phyloP scores from a whole-genome alignment of 1,140 invertebrate genomes.

The Aphelinus atriplicis region DNA sequence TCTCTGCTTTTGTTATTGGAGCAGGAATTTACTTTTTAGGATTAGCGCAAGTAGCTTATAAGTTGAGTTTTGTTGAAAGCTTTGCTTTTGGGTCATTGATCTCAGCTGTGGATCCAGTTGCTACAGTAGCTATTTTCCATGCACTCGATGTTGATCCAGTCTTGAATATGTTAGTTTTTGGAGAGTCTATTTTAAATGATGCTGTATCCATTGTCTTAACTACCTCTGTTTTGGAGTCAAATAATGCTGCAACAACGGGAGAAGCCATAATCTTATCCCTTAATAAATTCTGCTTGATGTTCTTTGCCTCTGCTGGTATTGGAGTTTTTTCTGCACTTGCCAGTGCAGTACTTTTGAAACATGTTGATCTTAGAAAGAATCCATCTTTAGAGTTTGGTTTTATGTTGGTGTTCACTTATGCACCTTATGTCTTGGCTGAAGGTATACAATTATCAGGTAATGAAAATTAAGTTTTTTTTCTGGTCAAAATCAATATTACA shows the following conservation, averaged over 20 bases:
- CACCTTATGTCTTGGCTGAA: constrained; percentile 97
- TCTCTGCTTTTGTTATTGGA: constrained; percentile 94
- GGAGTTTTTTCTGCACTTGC: constrained; percentile 95
- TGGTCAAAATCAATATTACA: constrained; percentile 16
- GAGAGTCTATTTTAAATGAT: constrained; percentile 98
- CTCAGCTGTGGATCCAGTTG: constrained; percentile 98
- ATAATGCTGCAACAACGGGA: constrained; percentile 74
- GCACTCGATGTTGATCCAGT: constrained; percentile 95
- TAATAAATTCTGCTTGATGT: constrained; percentile 95
- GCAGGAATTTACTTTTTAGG: constrained; percentile 95
- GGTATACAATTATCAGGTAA: constrained; percentile 93
- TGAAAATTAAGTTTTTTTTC: neutral
- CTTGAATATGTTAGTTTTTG: constrained; percentile 98
- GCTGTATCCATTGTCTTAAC: constrained; percentile 98
- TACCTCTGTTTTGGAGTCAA: constrained; percentile 84
- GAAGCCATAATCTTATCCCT: constrained; percentile 91
- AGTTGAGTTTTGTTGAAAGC: constrained; percentile 92
- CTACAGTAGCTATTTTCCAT: constrained; percentile 98
- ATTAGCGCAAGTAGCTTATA: constrained; percentile 88
- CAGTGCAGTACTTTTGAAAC: constrained; percentile 93
- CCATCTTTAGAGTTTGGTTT: constrained; percentile 98
- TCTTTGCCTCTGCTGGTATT: constrained; percentile 97
- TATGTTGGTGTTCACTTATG: constrained; percentile 98
- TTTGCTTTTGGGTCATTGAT: constrained; percentile 98
- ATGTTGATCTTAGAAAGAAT: constrained; percentile 96